Evolutionary conservation across 2,888 invertebrate genomes (phyloP), one percentile per base, ranked within the genome.

Genomic region (Melolontha melolontha): DNA sequence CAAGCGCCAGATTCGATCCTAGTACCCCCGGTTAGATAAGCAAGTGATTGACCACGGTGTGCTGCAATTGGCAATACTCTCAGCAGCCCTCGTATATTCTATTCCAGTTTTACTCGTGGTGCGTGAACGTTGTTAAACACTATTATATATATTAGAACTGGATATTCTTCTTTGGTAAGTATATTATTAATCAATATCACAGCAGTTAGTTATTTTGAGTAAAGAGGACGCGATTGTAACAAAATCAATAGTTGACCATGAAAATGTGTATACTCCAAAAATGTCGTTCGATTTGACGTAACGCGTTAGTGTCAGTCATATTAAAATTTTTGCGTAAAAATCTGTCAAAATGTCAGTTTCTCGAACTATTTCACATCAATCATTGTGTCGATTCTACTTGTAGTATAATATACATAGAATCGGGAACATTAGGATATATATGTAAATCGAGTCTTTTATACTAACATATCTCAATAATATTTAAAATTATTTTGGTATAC

Each of bases 231-330:
- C 34, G 6, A 8, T 34, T 34, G 34, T 44, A 59, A 59, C 29
- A 59, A 59, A 59, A 59, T 59, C 59, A 59, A 59, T 59, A 59
- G 59, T 59, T 29, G 59, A 59, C 59, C 59, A 27, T 59, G 59
- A 59, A 59, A 59, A 29, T 29, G 44, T 47, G 27, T 34, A 10
- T 29, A 44, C 29, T 59, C 27, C 44, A 10, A 59, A 59, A 44
- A 59, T 59, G 59, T 44, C 59, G 59, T 47, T 44, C 14, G 29
- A 44, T 6, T 44, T 59, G 59, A 44, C 59, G 42, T 40, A 59
- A 44, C 29, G 6, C 10, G 10, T 6, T 34, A 10, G 7, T 34
- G 59, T 59, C 59, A 29, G 59, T 44, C 6, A 34, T 2, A 5
- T 5, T 6, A 34, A 34, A 34, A 34, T 16, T 42, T 59, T 42